These are phyloP conservation scores for Willowsia nigromaculata DNA, from an alignment of 2,888 invertebrate species.

Conservation along the genomic window DNA sequence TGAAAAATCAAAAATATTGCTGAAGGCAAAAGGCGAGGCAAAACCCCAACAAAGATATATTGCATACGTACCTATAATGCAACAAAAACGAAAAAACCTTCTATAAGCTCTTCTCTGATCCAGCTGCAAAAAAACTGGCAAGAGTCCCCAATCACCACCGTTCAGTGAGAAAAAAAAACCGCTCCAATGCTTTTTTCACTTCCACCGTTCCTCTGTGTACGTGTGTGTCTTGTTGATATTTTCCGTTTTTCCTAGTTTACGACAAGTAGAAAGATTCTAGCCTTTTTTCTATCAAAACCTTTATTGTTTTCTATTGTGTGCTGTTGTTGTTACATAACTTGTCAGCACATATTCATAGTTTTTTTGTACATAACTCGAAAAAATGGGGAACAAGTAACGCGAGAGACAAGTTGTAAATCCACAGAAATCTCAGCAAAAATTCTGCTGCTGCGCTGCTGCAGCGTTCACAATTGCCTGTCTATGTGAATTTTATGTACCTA, in stretches of 20 bases:
- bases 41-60: not conserved
- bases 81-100: not conserved
- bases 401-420: slow-evolving; percentile 19
- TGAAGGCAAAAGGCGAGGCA: slow-evolving; percentile 42
- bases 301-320: not conserved
- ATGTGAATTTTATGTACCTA: not conserved
- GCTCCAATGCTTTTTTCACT: not conserved
- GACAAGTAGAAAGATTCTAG: slow-evolving; percentile 22
- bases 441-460: not conserved
- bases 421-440: not conserved
- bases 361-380: not conserved
- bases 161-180: not conserved
- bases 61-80: not conserved
- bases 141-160: slow-evolving; percentile 9
- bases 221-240: too few species aligned
- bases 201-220: not conserved
- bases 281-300: slow-evolving; percentile 8
- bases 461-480: not conserved
- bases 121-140: slow-evolving; percentile 37
- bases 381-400: not conserved
- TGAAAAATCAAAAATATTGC: slow-evolving; percentile 41
- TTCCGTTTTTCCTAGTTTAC: not conserved
- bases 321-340: not conserved
- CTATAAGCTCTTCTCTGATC: not conserved
- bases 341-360: not conserved